Evolutionary conservation across 2,888 invertebrate genomes (phyloP).

Genomic region (Ferdinandea cuprea): DNA sequence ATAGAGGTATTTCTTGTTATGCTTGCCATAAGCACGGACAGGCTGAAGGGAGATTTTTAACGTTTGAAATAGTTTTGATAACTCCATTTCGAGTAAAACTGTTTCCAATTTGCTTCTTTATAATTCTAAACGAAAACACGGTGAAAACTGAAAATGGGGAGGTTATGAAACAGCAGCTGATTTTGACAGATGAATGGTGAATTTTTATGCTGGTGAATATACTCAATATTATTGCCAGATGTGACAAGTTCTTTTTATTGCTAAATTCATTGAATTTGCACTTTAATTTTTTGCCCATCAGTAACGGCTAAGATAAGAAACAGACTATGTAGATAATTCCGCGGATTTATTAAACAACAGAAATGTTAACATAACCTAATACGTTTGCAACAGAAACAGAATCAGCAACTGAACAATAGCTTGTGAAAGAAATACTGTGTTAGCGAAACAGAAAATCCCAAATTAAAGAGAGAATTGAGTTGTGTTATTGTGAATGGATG

Average conservation of each 20-base stretch:
- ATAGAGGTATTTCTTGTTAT: constrained; percentile 82
- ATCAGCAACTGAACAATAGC: too few species aligned
- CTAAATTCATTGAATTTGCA: not conserved
- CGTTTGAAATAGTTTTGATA: constrained; percentile 75
- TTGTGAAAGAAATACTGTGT: too few species aligned
- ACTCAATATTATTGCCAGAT: not conserved
- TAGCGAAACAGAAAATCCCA: too few species aligned
- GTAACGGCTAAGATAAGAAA: too few species aligned
- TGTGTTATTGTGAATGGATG: too few species aligned
- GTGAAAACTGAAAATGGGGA: not conserved
- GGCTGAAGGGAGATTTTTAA: constrained; percentile 43
- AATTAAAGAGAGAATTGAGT: too few species aligned
- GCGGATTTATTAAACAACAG: too few species aligned
- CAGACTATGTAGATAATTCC: too few species aligned
- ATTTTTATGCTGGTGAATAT: not conserved
- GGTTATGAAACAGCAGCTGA: constrained; percentile 63
- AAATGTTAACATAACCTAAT: too few species aligned
- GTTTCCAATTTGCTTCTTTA: too few species aligned
- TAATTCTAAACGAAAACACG: not conserved
- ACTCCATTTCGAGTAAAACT: constrained; percentile 74
- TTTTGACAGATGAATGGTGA: constrained; percentile 18
- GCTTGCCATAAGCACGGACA: constrained; percentile 80
- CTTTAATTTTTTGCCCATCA: too few species aligned
- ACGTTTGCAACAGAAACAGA: too few species aligned
- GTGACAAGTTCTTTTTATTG: not conserved